These are phyloP conservation scores for Aphelinus certus DNA, from an alignment of 1,140 invertebrate genomes.

Conservation along the genomic window DNA sequence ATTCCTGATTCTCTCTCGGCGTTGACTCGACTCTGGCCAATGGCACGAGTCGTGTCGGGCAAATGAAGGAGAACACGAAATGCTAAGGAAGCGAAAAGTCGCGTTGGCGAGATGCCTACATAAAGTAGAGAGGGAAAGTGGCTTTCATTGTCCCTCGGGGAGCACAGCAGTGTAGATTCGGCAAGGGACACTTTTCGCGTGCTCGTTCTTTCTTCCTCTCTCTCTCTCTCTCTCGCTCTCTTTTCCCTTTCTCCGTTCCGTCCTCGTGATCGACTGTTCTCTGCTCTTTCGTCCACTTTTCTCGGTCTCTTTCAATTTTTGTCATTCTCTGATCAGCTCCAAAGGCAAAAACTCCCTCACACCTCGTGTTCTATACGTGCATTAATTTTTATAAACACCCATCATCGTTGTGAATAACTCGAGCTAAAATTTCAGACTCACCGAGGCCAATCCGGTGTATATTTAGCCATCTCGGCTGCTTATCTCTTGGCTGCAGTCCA, in stretches of 20 bases:
- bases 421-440: too few relatives aligned
- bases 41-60: neutral
- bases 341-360: too few relatives aligned
- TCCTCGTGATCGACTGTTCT: neutral
- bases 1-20: too few relatives aligned
- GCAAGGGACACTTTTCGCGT: constrained; percentile 33
- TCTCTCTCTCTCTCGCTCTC: too few relatives aligned
- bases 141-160: constrained; percentile 59
- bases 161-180: constrained; percentile 38
- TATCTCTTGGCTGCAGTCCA: too few relatives aligned
- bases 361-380: too few relatives aligned
- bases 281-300: neutral
- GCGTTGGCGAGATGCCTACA: constrained; percentile 28
- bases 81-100: constrained; percentile 38
- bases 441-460: too few relatives aligned
- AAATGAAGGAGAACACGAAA: constrained; percentile 10
- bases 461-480: too few relatives aligned
- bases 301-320: neutral
- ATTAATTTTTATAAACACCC: too few relatives aligned
- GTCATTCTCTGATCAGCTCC: neutral
- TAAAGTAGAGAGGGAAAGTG: constrained; percentile 50
- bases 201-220: neutral
- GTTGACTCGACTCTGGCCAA: too few relatives aligned
- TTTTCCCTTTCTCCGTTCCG: neutral
- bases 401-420: too few relatives aligned